Conservation (phyloP, 2,113 vertebrate species). For the Suncus etruscus region DNA sequence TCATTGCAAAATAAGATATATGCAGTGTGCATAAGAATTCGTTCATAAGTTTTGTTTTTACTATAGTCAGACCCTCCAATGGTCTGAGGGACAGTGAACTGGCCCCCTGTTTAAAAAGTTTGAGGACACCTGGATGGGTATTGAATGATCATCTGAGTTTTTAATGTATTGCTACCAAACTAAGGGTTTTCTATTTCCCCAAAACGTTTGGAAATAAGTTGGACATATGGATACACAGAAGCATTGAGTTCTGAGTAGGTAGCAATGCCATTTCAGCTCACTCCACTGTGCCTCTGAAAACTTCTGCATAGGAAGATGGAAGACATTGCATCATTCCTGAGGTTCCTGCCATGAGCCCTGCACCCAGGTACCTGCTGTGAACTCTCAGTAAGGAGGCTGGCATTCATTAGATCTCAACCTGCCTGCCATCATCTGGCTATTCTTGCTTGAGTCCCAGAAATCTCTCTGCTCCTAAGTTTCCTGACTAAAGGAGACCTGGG, state of each 20-base stretch:
- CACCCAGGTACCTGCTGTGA: neutral
- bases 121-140: neutral
- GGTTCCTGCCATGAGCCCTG: neutral
- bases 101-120: too few relatives aligned
- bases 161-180: neutral
- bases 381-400: neutral
- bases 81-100: too few relatives aligned
- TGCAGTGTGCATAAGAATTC: neutral
- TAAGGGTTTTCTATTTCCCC: conserved; percentile 47
- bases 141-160: neutral
- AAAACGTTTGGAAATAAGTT: conserved; percentile 56
- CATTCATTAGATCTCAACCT: too few relatives aligned
- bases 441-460: neutral
- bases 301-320: neutral
- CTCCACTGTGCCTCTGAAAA: neutral
- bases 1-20: too few relatives aligned
- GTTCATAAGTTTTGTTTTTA: too few relatives aligned
- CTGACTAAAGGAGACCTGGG: neutral
- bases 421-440: neutral
- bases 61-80: too few relatives aligned
- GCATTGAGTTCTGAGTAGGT: conserved; percentile 44
- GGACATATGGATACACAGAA: conserved; percentile 28
- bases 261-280: conserved; percentile 52
- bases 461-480: neutral
- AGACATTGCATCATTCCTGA: neutral